Conservation (phyloP, 2,113 vertebrate genomes). For the Melanotaenia duboulayi region DNA sequence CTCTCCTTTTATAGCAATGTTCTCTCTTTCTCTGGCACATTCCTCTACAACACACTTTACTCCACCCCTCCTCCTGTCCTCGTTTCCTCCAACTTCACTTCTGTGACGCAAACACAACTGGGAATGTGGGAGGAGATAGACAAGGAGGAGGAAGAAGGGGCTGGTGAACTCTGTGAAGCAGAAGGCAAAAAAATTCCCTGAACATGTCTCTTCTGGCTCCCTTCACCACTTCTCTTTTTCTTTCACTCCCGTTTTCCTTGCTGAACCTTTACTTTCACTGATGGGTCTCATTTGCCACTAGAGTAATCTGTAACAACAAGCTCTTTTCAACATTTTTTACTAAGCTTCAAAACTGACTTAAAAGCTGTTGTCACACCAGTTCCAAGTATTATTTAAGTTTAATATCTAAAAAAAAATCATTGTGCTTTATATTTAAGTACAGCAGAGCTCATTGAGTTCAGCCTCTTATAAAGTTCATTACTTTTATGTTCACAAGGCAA, state of each 20-base stretch:
- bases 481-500: background rate
- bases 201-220: constrained; percentile 39
- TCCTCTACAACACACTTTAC: constrained; percentile 62
- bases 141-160: background rate
- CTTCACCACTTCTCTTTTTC: constrained; percentile 58
- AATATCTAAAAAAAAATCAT: too few species aligned
- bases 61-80: constrained; percentile 49
- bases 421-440: too few species aligned
- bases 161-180: constrained; percentile 9
- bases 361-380: too few species aligned
- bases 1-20: constrained; percentile 79
- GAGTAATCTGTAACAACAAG: constrained; percentile 1
- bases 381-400: too few species aligned
- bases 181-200: constrained; percentile 61
- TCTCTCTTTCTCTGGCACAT: constrained; percentile 61
- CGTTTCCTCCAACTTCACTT: constrained; percentile 44
- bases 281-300: constrained; percentile 2
- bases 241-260: constrained; percentile 46
- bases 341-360: background rate
- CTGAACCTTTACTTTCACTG: constrained; percentile 64
- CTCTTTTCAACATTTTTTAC: constrained; percentile 13
- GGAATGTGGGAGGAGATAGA: constrained; percentile 47
- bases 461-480: background rate
- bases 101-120: constrained; percentile 66
- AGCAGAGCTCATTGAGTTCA: background rate